Evolutionary conservation across 2,888 invertebrate genomes (phyloP), one percentile per base, ranked within the genome.

Genomic region (Microdon myrmicae): DNA sequence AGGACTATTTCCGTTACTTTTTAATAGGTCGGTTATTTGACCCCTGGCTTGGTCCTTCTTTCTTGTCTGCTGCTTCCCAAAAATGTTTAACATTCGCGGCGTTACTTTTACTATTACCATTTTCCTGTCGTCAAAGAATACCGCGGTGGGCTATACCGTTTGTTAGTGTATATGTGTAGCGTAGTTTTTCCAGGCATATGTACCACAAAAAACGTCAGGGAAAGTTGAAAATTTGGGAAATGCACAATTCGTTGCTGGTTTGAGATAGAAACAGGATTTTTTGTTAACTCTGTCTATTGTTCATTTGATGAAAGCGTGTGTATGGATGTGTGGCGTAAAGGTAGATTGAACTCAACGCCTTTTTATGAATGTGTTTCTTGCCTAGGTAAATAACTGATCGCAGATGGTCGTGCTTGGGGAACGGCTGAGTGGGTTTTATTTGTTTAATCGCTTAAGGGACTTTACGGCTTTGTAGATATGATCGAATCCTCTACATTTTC

Each of bases 1-100:
- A 31, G 44, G 49, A 34, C 49, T 45, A 49, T 49, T 55, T 61
- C 61, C 61, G 55, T 44, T 44, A 34, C 29, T 35, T 22, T 44
- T 31, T 28, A 43, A 14, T 23, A 13, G 29, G 26, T 7, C 29
- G 26, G 44, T 19, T 32, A 35, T 26, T 35, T 49, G 34, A 61
- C 55, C 55, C 61, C 45, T 13, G n/a, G 17, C 29, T 2, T 26
- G 41, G 47, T 55, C 55, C 39, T 61, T 32, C 49, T 61, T 55
- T 44, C 23, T n/a, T 28, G 26, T 45, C 38, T 13, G 20, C n/a
- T n/a, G 45, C 38, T 32, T 37, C 7, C n/a, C 6, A 49, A 43
- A 35, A 14, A 13, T 34, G 31, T 43, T 47, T 22, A 39, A 34
- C 34, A 20, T 8, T 45, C 22, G 39, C n/a, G 22, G 14, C 19